These are phyloP conservation scores for Galaxias olidus DNA, from an alignment of 2,797 vertebrate genomes.

Conservation along the genomic window DNA sequence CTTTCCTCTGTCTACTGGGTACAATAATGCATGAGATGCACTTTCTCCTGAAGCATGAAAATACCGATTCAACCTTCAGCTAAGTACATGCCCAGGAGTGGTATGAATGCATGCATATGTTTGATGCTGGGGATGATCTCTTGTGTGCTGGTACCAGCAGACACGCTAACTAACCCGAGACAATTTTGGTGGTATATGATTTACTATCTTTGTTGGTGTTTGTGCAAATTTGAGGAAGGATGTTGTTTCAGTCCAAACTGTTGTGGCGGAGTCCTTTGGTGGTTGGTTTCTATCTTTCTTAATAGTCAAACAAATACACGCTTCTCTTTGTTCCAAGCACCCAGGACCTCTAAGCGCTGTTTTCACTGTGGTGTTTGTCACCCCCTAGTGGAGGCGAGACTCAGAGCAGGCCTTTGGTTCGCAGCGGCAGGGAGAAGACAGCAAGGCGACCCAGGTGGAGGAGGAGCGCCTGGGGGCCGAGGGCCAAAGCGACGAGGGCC, in stretches of 20 bases:
- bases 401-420: constrained; percentile 82
- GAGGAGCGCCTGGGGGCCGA: constrained; percentile 69
- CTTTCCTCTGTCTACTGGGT: constrained; percentile 38
- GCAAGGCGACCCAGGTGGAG: constrained; percentile 9
- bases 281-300: not conserved
- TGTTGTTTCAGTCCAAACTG: no score
- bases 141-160: no score
- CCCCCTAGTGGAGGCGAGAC: constrained; percentile 78
- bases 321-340: no score
- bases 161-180: no score
- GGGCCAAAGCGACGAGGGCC: constrained; percentile 72
- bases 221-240: no score
- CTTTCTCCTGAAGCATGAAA: constrained; percentile 32
- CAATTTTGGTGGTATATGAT: no score
- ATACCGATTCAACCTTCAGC: not conserved
- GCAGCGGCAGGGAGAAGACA: constrained; percentile 47
- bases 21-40: constrained; percentile 49
- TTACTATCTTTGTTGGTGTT: no score
- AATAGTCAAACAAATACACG: constrained; percentile 4
- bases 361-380: constrained; percentile 22
- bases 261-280: not conserved
- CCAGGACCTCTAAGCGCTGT: not conserved
- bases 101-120: no score
- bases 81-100: not conserved
- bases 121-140: no score